These are phyloP conservation scores for Malurus melanocephalus DNA, from an alignment of 2,113 vertebrate species.

Conservation along the genomic window DNA sequence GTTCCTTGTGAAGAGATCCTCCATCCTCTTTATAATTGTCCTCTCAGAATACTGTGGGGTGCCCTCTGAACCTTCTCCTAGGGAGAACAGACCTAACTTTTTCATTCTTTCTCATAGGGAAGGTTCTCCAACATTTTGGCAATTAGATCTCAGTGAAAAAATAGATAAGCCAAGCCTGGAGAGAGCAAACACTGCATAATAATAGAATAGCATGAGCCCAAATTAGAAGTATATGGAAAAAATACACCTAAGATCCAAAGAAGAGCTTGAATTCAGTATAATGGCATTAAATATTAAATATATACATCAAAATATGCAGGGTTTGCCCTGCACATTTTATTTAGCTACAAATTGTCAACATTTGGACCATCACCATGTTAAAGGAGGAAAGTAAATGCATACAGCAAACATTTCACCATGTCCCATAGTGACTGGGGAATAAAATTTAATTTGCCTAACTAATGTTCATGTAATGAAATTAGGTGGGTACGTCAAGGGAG, in stretches of 20 bases:
- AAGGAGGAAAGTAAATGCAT: neutral
- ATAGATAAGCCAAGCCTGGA: neutral
- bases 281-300: neutral
- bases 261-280: neutral
- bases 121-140: neutral
- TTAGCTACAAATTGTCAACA: neutral
- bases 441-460: neutral
- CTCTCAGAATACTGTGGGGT: neutral
- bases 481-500: accelerated
- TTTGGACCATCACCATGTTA: neutral
- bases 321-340: neutral
- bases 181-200: neutral
- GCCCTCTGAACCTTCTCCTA: neutral
- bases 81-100: neutral
- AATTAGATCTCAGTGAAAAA: neutral
- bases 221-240: neutral
- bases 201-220: neutral
- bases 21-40: neutral
- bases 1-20: neutral
- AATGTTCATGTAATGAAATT: neutral
- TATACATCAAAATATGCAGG: neutral
- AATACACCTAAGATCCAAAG: neutral
- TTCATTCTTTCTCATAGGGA: neutral
- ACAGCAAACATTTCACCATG: neutral
- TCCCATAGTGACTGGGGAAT: neutral